Conservation (phyloP, 2,113 vertebrate species). For the Oenanthe oenanthe region DNA sequence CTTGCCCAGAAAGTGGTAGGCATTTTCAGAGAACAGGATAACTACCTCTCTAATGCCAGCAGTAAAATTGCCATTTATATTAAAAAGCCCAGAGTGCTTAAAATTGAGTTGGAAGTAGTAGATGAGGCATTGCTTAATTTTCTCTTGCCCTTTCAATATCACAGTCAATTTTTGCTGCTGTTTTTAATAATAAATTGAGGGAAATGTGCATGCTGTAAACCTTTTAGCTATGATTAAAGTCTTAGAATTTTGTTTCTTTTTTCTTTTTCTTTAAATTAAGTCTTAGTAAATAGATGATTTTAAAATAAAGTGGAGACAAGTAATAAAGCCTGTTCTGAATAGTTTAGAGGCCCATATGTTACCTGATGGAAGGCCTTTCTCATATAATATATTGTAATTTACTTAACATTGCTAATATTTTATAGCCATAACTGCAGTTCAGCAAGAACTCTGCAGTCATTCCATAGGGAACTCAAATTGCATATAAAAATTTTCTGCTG, state of each 20-base stretch:
- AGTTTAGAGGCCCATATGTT: neutral
- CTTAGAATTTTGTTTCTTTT: neutral
- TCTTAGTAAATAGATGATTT: neutral
- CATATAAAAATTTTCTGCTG: neutral
- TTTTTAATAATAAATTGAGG: neutral
- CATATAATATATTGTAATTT: neutral
- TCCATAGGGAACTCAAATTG: neutral
- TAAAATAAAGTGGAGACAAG: neutral
- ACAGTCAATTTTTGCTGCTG: neutral
- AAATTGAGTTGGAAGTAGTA: neutral
- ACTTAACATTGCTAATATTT: neutral
- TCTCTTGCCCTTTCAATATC: neutral
- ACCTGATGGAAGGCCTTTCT: neutral
- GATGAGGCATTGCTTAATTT: slow-evolving; percentile 3
- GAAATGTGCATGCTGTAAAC: neutral
- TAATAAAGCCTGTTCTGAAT: neutral
- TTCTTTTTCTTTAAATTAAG: neutral
- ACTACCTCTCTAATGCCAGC: neutral
- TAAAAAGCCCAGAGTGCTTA: neutral
- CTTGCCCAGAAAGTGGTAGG: neutral
- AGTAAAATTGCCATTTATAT: slow-evolving; percentile 26
- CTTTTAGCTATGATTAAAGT: neutral
- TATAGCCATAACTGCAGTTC: neutral
- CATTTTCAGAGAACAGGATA: neutral
- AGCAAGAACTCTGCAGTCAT: neutral